phyloP scores from a whole-genome alignment of 2,113 vertebrate species.

The Alectura lathami region DNA sequence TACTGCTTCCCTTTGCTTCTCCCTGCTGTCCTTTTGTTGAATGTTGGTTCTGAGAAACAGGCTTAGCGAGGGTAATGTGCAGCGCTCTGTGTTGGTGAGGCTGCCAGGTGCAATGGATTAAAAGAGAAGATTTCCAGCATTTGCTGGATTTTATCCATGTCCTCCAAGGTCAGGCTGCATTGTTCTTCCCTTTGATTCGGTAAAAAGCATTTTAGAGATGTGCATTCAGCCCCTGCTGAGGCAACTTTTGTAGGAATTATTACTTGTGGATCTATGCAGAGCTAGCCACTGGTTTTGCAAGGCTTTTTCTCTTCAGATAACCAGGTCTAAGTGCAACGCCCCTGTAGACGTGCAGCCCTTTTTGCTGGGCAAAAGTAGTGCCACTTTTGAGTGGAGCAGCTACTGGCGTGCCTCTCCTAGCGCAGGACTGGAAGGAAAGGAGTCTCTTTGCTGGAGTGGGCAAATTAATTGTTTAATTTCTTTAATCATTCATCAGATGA shows the following conservation, averaged over 20 bases:
- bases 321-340: not conserved
- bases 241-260: not conserved
- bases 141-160: not conserved
- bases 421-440: not conserved
- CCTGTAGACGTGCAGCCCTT: not conserved
- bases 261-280: not conserved
- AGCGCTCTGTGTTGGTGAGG: not conserved
- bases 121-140: not conserved
- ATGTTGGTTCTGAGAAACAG: not conserved
- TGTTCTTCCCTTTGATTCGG: not conserved
- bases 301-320: not conserved
- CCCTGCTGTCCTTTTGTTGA: fast-evolving
- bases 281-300: not conserved
- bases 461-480: not conserved
- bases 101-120: not conserved
- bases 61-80: not conserved
- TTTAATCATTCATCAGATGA: not conserved
- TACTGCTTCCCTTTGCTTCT: not conserved
- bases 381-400: not conserved
- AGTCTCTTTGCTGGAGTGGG: not conserved
- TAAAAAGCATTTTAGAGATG: not conserved
- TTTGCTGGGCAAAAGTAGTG: fast-evolving
- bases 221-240: not conserved
- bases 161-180: not conserved
- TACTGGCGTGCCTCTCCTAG: not conserved